Percentiles rank a stretch among this genome's conserved stretches.
These are phyloP conservation scores for Agrochola lota DNA, from an alignment of 2,888 invertebrate species.

Conservation along the genomic window DNA sequence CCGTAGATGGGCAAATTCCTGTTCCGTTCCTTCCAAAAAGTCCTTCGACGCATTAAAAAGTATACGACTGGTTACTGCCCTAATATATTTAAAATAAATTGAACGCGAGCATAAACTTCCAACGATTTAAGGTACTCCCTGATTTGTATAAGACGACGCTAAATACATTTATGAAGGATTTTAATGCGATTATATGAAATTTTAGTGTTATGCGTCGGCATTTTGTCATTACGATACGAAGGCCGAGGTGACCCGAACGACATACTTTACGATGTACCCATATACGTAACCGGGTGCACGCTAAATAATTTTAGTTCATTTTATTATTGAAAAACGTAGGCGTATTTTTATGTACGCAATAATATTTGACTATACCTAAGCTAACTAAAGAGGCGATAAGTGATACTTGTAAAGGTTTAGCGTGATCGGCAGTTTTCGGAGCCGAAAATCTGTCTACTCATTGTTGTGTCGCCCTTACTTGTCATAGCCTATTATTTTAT, in stretches of 20 bases:
- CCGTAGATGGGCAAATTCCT: constrained; percentile 46
- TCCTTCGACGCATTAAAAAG: constrained; percentile 43
- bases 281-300: constrained; percentile 52
- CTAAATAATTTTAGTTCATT: constrained; percentile 56
- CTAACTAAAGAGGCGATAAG: constrained; percentile 38
- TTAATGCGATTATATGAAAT: constrained; percentile 73
- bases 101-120: constrained; percentile 62
- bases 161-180: constrained; percentile 73
- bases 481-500: constrained; percentile 54
- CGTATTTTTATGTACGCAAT: constrained; percentile 47
- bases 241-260: constrained; percentile 53
- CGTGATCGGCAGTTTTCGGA: constrained; percentile 26
- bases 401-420: constrained; percentile 57
- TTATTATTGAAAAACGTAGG: constrained; percentile 57
- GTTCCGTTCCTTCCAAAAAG: constrained; percentile 37
- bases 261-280: constrained; percentile 60
- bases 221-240: constrained; percentile 64
- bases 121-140: constrained; percentile 64
- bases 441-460: constrained; percentile 45
- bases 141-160: constrained; percentile 69
- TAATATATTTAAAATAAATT: constrained; percentile 56
- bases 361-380: constrained; percentile 46
- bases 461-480: constrained; percentile 57
- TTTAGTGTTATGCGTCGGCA: constrained; percentile 52
- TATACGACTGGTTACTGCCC: constrained; percentile 44